These are phyloP conservation scores for Drosophila birchii DNA, from an alignment of 2,888 invertebrate genomes.

Conservation along the genomic window DNA sequence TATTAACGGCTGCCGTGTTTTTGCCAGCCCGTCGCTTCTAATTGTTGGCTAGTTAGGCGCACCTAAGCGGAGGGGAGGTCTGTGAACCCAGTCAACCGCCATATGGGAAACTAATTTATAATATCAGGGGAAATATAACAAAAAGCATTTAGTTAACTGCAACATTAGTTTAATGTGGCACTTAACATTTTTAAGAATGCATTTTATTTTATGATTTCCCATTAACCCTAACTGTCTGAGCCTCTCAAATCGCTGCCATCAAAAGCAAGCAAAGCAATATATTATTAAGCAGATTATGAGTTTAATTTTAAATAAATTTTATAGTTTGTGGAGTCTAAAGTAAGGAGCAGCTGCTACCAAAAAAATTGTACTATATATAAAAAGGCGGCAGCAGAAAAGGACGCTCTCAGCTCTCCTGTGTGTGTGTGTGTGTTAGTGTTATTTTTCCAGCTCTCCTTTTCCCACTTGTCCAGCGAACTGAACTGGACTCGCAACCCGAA, in stretches of 20 bases:
- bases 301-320: not conserved
- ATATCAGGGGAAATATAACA: not conserved
- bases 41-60: slow-evolving; percentile 45
- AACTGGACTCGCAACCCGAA: slow-evolving; percentile 20
- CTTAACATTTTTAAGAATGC: not conserved
- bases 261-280: not conserved
- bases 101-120: not conserved
- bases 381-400: slow-evolving; percentile 26
- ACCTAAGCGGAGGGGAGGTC: slow-evolving; percentile 41
- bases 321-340: not conserved
- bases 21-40: slow-evolving; percentile 51
- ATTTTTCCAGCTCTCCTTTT: slow-evolving; percentile 34
- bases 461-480: slow-evolving; percentile 23
- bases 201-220: slow-evolving; percentile 2
- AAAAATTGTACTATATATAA: slow-evolving; percentile 36
- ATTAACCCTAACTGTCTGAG: not conserved
- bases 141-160: slow-evolving; percentile 1
- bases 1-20: slow-evolving; percentile 67
- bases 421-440: slow-evolving; percentile 25
- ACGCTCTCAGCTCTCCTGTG: slow-evolving; percentile 30
- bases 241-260: not conserved
- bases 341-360: slow-evolving; percentile 40
- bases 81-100: slow-evolving; percentile 52
- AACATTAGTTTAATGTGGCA: slow-evolving; percentile 5
- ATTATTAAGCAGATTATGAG: not conserved